Evolutionary conservation across 2,888 invertebrate species (phyloP).

Genomic region (Merodon equestris): DNA sequence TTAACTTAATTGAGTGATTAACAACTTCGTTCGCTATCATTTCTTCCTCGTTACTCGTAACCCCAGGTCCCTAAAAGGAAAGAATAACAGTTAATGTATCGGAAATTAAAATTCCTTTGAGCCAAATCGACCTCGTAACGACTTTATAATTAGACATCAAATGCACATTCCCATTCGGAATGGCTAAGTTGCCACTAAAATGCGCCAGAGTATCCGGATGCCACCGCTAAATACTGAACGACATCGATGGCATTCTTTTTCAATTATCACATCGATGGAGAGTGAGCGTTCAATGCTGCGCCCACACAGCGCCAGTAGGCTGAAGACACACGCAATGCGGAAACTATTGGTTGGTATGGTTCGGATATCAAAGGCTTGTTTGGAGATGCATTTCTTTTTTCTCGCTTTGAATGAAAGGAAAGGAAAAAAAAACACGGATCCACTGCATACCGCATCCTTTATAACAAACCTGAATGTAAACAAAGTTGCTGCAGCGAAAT

Average conservation of each 20-base stretch:
- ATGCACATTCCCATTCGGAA: slow-evolving; percentile 9
- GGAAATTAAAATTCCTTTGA: slow-evolving; percentile 43
- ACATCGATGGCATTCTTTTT: slow-evolving; percentile 60
- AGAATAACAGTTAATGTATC: slow-evolving; percentile 15
- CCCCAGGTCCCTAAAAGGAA: not conserved
- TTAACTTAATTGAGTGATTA: too few relatives aligned
- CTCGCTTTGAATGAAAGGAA: slow-evolving; percentile 22
- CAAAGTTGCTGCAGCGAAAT: slow-evolving; percentile 53
- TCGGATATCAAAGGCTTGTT: slow-evolving; percentile 25
- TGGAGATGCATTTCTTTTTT: slow-evolving; percentile 13
- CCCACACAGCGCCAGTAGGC: slow-evolving; percentile 46
- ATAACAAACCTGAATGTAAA: slow-evolving; percentile 51
- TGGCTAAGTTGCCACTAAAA: not conserved
- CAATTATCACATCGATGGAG: slow-evolving; percentile 55
- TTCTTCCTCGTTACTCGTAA: not conserved
- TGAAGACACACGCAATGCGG: slow-evolving; percentile 39
- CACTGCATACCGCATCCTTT: slow-evolving; percentile 12
- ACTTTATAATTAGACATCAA: slow-evolving; percentile 56
- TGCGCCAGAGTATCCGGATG: slow-evolving; percentile 41
- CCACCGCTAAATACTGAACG: slow-evolving; percentile 25
- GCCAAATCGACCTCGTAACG: slow-evolving; percentile 29
- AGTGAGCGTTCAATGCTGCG: slow-evolving; percentile 6
- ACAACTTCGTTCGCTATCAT: too few relatives aligned
- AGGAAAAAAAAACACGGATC: slow-evolving; percentile 7
- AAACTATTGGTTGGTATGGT: slow-evolving; percentile 22